Evolutionary conservation across 2,888 invertebrate genomes (phyloP), one percentile per base, ranked within the genome.

Genomic region (Xestia sexstrigata): DNA sequence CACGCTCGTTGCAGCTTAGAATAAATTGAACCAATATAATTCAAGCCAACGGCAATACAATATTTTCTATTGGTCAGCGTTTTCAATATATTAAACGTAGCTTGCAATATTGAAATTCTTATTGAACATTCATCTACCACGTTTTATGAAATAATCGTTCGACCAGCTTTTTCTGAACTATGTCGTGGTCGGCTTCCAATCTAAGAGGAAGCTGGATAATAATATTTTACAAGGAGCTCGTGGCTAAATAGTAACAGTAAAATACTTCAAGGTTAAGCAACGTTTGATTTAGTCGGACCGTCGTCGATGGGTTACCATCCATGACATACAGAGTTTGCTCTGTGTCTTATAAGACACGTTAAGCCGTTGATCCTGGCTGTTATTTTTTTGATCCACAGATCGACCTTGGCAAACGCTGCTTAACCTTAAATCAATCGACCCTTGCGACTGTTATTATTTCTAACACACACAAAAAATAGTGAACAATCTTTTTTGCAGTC

Each of bases 21-120:
- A 79, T 63, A 77, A 70, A 77, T 79, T 55, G 45, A 20, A 47
- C 52, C 52, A 80, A 63, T 78, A 63, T 47, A 11, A 71, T 15
- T 5, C 9, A 39, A 62, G 30, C 35, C 9, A 11, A 3, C 0
- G 52, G 26, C 45, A 17, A 63, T 55, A 71, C 52, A 78, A 70
- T 47, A 79, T 71, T 45, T 39, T 60, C 17, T 11, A 55, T 23
- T 15, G 26, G 52, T 79, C 71, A 79, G 77, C 71, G 1, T 55
- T 78, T 78, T 63, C 45, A 23, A 45, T 30, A 70, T 63, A 79
- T 78, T 63, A 76, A 79, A 71, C 45, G 9, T 30, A 3, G 26
- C 35, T 0, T 8, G 26, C 42, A 35, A 23, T 78, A 79, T 79
- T 71, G 52, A 55, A 79, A 70, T 79, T 71, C 17, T 47, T 70